phyloP scores from a whole-genome alignment of 2,113 vertebrate species.

The Pelobates fuscus region DNA sequence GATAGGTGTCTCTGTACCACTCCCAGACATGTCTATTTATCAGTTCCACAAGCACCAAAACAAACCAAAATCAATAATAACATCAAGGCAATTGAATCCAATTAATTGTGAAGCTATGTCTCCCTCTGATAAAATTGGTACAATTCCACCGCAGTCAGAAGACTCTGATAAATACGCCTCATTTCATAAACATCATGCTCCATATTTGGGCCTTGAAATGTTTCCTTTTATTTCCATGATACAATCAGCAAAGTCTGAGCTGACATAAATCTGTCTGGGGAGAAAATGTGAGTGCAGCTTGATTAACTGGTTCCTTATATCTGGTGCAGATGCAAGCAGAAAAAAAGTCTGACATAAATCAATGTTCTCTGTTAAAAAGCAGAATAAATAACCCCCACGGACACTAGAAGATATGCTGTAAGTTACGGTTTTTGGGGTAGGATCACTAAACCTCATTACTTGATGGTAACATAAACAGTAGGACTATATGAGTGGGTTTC shows the following conservation, averaged over 20 bases:
- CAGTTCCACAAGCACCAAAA: too few species aligned
- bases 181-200: conserved; percentile 1
- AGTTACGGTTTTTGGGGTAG: too few species aligned
- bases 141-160: neutral
- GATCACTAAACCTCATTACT: too few species aligned
- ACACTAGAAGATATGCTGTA: neutral
- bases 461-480: too few species aligned
- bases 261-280: conserved; percentile 1
- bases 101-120: neutral
- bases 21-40: neutral
- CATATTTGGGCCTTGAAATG: conserved; percentile 1
- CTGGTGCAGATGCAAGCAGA: neutral
- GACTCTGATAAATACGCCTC: neutral
- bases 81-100: too few species aligned
- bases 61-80: too few species aligned
- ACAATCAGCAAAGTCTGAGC: neutral
- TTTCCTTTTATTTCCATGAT: neutral
- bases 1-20: neutral
- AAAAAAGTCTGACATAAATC: neutral
- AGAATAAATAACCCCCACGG: neutral
- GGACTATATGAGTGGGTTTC: too few species aligned
- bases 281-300: neutral
- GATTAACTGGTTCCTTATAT: neutral
- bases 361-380: neutral
- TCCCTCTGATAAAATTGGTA: neutral